Percentiles rank a stretch among this genome's conserved stretches.
These are phyloP conservation scores for Eupeodes luniger DNA, from an alignment of 2,888 invertebrate genomes.

Conservation along the genomic window DNA sequence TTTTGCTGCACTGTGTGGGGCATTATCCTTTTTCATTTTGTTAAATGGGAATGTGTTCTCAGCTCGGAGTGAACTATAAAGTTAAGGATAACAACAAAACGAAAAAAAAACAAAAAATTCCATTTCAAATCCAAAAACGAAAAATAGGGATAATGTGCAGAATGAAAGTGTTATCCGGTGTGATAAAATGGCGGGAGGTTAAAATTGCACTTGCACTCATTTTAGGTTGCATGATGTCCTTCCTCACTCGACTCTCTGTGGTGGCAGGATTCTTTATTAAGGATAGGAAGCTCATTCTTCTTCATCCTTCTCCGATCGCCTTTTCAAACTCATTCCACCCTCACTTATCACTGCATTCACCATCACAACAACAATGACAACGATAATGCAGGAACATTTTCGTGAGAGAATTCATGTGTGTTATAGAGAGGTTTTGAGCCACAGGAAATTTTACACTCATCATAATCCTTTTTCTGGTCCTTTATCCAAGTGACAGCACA, in stretches of 20 bases:
- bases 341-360: background rate
- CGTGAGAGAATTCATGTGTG: slow-evolving; percentile 49
- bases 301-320: too few species aligned
- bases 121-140: slow-evolving; percentile 41
- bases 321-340: background rate
- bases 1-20: slow-evolving; percentile 25
- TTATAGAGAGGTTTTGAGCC: background rate
- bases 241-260: slow-evolving; percentile 19
- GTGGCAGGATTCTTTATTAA: slow-evolving; percentile 23
- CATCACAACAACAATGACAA: background rate
- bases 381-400: slow-evolving; percentile 40
- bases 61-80: too few species aligned
- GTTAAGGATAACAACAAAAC: background rate
- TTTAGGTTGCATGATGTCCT: slow-evolving; percentile 40
- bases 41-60: slow-evolving; percentile 36
- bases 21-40: slow-evolving; percentile 53
- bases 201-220: slow-evolving; percentile 64
- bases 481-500: slow-evolving; percentile 60
- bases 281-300: background rate
- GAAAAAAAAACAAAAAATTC: slow-evolving; percentile 1
- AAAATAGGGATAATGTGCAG: slow-evolving; percentile 67
- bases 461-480: slow-evolving; percentile 44
- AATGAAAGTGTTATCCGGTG: slow-evolving; percentile 70
- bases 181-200: slow-evolving; percentile 68
- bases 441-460: slow-evolving; percentile 59